Evolutionary conservation across 1,140 invertebrate species (phyloP), one percentile per base, ranked within the genome.

Genomic region (Temnothorax curvispinosus): DNA sequence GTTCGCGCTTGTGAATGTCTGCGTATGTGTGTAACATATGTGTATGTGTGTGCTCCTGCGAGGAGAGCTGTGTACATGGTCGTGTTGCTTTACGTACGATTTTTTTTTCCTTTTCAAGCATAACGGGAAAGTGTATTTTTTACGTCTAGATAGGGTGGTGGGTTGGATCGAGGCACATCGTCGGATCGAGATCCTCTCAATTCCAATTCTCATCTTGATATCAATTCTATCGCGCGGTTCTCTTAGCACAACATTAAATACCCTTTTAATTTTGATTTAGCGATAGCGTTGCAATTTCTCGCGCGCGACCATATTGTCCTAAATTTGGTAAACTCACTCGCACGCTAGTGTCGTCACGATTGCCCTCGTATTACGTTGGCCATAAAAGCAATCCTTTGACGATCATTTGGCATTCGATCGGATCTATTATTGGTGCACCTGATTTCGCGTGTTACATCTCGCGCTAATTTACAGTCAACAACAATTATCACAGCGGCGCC

Each of bases 81-180:
- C 44, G 44, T 89, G 82, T 75, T 75, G 67, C 65, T 89, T 89
- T 90, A 89, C 69, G 82, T 88, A 87, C 67, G 71, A 88, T 89
- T 71, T 69, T 84, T 89, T 89, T 71, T 65, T 77, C 60, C 77
- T 71, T 77, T 41, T 65, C 86, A 65, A 62, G 82, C 87, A 86
- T 86, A 72, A 27, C 58, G 80, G 76, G 75, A 88, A 90, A 88
- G 84, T 87, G 71, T 6, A 6, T 50, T 8, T 50, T 86, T 75
- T 90, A 84, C 80, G 85, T 90, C 89, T 92, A 90, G 54, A 85
- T 50, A 67, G 86, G 69, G 87, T 85, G 87, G 78, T 86, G 67
- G 75, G 54, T 75, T 44, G 69, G 54, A 82, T 60, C 80, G 80
- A 84, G 69, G 69, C 80, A 27, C 35, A 84, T 75, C 71, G 69